Base-by-base conservation (phyloP, 2,888 invertebrate genomes). In the Trichopria drosophilae region DNA sequence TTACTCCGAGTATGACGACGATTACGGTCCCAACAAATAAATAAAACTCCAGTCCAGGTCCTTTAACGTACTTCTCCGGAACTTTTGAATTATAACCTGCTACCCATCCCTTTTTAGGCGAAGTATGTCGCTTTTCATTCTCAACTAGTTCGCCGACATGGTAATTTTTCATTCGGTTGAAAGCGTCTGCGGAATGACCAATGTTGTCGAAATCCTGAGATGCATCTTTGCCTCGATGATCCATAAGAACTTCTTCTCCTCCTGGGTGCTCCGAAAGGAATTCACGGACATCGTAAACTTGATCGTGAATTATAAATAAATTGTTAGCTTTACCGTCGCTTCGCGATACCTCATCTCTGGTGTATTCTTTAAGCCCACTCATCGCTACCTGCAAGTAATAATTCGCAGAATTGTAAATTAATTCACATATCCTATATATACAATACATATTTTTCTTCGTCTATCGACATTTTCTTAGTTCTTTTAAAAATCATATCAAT, bases 151-250 rank as follows among this genome's bases (percentile, higher is more conserved):
- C 80, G 46, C 86, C 85, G 52, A 86, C 76, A 19, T 72, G 63
- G 64, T 82, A 86, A 53, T 82, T 80, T 45, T 78, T 76, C 81
- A 85, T 83, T 67, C 86, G 72, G 22, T 82, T 82, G 46, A 82
- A 69, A 1, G 86, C 86, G 71, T 86, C 86, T 26, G 79, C 76
- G 6, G 85, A 86, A 69, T 87, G 86, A 1, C 86, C 86, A 44
- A 87, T 82, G 66, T 85, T 85, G 69, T 85, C 83, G 76, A 86
- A 86, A 18, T 81, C 78, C 57, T 79, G 79, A 2, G 84, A 83
- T 1, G 80, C 82, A 69, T 84, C 82, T 51, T 73, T 69, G 47
- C 83, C 83, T 32, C 79, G 81, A 56, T 80, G 76, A 46, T 80
- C 79, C 19, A 82, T 37, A 20, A 84, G 68, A 15, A 82, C 81